Evolutionary conservation across 2,888 invertebrate species (phyloP).

Genomic region (Ecliptopera silaceata): DNA sequence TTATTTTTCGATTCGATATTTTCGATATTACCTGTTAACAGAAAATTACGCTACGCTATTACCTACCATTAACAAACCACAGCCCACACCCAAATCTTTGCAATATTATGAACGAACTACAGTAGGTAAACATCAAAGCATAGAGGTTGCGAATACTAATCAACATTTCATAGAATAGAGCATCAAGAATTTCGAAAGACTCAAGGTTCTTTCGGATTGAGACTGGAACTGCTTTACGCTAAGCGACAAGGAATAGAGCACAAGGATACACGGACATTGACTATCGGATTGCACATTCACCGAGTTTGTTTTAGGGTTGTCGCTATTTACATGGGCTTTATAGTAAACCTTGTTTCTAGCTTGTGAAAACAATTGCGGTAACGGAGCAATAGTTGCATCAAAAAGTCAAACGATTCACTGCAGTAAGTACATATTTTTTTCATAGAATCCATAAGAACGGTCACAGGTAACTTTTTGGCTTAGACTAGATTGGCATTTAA

Average conservation of each 20-base stretch:
- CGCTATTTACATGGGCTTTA: neutral
- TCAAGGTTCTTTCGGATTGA: slow-evolving; percentile 18
- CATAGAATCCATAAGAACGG: too few species aligned
- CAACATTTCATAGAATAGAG: slow-evolving; percentile 13
- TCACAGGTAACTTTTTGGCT: too few species aligned
- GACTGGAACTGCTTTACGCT: slow-evolving; percentile 6
- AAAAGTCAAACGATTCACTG: too few species aligned
- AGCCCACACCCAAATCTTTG: neutral
- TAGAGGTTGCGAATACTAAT: neutral
- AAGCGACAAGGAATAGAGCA: slow-evolving; percentile 26
- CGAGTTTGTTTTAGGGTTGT: slow-evolving; percentile 24
- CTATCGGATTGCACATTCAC: slow-evolving; percentile 30
- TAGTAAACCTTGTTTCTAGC: neutral
- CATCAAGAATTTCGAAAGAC: slow-evolving; percentile 18
- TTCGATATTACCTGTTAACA: too few species aligned
- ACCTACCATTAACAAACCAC: too few species aligned
- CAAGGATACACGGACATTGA: slow-evolving; percentile 32
- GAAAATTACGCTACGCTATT: neutral
- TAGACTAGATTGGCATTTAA: too few species aligned
- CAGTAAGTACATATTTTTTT: too few species aligned
- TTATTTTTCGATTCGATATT: too few species aligned
- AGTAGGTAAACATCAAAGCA: neutral
- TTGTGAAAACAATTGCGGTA: neutral
- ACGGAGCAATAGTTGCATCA: too few species aligned
- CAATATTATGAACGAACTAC: neutral